Evolutionary conservation across 2,888 invertebrate species (phyloP), one percentile per base, ranked within the genome.

Genomic region (Pyrrhia umbra): DNA sequence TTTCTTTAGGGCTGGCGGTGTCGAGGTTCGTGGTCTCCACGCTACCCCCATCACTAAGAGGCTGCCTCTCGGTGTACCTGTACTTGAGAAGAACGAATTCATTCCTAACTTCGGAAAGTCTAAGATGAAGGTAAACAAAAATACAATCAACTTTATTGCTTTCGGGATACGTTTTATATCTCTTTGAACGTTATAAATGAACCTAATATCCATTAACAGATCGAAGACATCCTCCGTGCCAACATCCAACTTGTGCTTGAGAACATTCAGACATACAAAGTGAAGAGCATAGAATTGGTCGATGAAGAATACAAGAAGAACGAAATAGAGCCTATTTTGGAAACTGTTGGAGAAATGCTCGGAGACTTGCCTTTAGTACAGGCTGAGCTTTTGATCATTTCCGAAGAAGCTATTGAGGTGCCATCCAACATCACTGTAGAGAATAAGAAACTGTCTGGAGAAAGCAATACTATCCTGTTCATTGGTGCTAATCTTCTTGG

Each of bases 81-180:
- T 97, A 0, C 89, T 98, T 20, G 98, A 98, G 88, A 96, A 96
- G 85, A 97, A 97, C 84, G 93, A 95, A 65, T 98, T 98, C 83
- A 85, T 97, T 8, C 96, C 98, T 0, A 96, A 97, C 88, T 91
- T 85, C 63, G 90, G 90, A 65, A 91, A 91, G 43, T 77, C 79
- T 21, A 92, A 92, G 79, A 91, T 94, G 90, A 89, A 85, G 88
- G 94, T 94, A 79, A 70, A 47, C 13, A 6, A 23, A 13, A 10
- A 18, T 30, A 3, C 2, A 23, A 8, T 5, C 1, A 20, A 5
- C 34, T 4, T n/a, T 9, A 20, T 6, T 34, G 30, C 30, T 13
- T 13, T 13, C 1, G n/a, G 0, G 1, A 34, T 34, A 34, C 8
- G 34, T 34, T 5, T 34, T 13, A 34, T n/a, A 34, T 13, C 4